Base-by-base conservation (phyloP, 2,113 vertebrate species). In the Lophius piscatorius region DNA sequence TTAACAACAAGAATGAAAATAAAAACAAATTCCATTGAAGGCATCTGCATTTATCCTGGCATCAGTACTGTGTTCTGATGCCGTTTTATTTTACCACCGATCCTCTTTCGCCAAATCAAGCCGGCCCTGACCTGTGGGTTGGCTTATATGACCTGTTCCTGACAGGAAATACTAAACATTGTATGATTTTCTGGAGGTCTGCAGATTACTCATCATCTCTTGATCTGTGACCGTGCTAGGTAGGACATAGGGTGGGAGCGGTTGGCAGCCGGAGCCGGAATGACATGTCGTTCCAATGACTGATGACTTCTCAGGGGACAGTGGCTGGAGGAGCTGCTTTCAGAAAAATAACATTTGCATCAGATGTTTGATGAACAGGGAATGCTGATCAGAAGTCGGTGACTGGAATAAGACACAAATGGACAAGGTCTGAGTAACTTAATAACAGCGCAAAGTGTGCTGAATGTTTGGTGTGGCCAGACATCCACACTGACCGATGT, bases 151-250 rank as follows among this genome's bases (percentile, higher is more conserved):
- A 39, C 58, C 54, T 62, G 16, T 17, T 62, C 40, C 11, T n/a
- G 42, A 26, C 41, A 61, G 48, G 55, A 74, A 64, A 76, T 55
- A 41, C 11, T n/a, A n/a, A 48, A 38, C 38, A 59, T 17, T 54
- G 44, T 76, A 70, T 72, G 68, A 60, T 65, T 76, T 70, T 42
- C 59, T 59, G 33, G 58, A 65, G 72, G 59, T 61, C 42, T 31
- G 50, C 18, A 77, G 74, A 81, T 83, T 64, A 41, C 54, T 22
- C 26, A 47, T 39, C 18, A 31, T 56, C 67, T 70, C 52, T 54
- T 18, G 61, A 70, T 59, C 64, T 59, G 42, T 36, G 52, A 49
- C 49, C 39, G 17, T 36, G 57, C 42, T 46, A 48, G 16, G 70
- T 9, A 28, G 21, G 36, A 9, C 28, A 1, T 2, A 23, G 31